Evolutionary conservation across 2,797 vertebrate species (phyloP), one percentile per base, ranked within the genome.

Genomic region (Sebastes glaucus): DNA sequence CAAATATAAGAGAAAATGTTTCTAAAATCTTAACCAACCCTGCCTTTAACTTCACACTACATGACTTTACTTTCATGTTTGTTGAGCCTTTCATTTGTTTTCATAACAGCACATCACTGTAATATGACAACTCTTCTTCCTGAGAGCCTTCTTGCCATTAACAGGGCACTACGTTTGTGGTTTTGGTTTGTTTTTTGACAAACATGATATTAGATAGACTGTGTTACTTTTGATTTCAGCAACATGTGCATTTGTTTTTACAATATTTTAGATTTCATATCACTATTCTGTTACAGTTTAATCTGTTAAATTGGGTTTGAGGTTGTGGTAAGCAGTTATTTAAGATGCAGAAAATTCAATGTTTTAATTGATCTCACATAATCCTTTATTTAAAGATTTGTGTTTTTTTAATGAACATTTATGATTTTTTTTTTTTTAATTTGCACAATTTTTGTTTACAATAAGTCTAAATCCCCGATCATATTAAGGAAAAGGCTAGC

Each of bases 391-490:
- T 33, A 7, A 38, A 65, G 2, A 7, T 11, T 25, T 18, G 6
- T 18, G 13, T 7, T 27, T 3, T 52, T 64, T 70, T 22, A 22
- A 16, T 60, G 28, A 38, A 57, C 30, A 28, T 35, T 33, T 13
- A 1, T 28, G 14, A 22, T 8, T 53, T 46, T 16, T 18, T 35
- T 30, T 57, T 16, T 63, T 77, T 77, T 32, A 46, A n/a, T 69
- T 71, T 74, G 56, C 63, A 69, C 42, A 59, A 2, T n/a, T 79
- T 66, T 35, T 32, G n/a, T 81, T 84, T 74, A 46, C 5, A 4
- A 63, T 35, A 2, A 79, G n/a, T 82, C 49, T 2, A 71, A 72
- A 78, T 63, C 20, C 18, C 14, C 20, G 77, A 13, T 78, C 70
- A 62, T 27, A 52, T 25, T 46, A 23, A 59, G 11, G 7, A 35